Conservation (phyloP, 2,888 invertebrate species). For the Drosophila nr. perissopoda region DNA sequence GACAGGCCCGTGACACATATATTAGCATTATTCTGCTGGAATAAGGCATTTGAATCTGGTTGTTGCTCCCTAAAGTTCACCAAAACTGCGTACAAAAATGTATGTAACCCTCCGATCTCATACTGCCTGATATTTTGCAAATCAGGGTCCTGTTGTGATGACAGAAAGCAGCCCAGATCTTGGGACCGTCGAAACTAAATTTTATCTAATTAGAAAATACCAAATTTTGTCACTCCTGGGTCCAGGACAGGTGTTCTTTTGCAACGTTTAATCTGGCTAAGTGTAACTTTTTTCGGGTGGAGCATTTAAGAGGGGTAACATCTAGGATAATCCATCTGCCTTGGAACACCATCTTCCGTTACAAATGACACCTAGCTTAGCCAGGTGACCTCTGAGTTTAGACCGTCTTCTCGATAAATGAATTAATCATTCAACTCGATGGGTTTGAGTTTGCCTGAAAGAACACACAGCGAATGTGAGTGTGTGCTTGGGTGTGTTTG, state of each 20-base stretch:
- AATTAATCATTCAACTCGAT: not conserved
- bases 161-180: too few species aligned
- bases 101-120: too few species aligned
- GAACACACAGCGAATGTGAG: not conserved
- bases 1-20: too few species aligned
- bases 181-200: too few species aligned
- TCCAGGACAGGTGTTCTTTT: not conserved
- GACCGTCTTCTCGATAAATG: not conserved
- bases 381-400: not conserved
- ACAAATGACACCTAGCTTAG: too few species aligned
- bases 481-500: not conserved
- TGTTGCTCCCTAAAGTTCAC: not conserved
- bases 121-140: too few species aligned
- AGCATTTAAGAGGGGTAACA: not conserved
- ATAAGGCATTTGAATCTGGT: not conserved
- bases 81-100: too few species aligned
- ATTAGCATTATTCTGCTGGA: not conserved
- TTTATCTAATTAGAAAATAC: too few species aligned
- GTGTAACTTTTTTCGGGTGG: not conserved
- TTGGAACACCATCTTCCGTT: not conserved
- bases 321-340: not conserved
- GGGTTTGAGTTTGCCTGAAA: not conserved
- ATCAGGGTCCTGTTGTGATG: not conserved
- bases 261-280: too few species aligned
- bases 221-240: not conserved